These are phyloP conservation scores for Sthenelais limicola DNA, from an alignment of 2,888 invertebrate genomes.

Conservation along the genomic window DNA sequence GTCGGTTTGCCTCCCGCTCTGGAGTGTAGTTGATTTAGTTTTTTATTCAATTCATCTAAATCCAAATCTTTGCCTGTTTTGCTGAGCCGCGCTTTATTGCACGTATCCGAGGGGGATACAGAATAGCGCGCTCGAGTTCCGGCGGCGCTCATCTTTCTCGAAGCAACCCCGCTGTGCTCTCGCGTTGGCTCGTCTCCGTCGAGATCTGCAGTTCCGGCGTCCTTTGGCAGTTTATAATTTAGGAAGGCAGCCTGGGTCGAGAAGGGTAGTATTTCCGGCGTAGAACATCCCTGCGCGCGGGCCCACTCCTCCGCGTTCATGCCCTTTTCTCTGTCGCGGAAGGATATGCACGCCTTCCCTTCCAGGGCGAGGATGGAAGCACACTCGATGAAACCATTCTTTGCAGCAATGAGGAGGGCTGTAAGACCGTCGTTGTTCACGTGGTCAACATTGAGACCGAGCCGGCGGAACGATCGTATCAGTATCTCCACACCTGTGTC, in stretches of 20 bases:
- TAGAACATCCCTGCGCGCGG: constrained; percentile 60
- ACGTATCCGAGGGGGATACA: not conserved
- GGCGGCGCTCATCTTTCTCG: not conserved
- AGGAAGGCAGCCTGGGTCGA: constrained; percentile 41
- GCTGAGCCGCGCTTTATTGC: constrained; percentile 27
- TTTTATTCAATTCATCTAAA: constrained; percentile 32
- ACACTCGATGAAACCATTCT: constrained; percentile 63
- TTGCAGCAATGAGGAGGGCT: constrained; percentile 66
- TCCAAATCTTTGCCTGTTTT: constrained; percentile 34
- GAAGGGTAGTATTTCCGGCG: constrained; percentile 58
- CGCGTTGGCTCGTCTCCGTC: not conserved
- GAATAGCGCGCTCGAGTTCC: not conserved
- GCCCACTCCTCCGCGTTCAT: constrained; percentile 67
- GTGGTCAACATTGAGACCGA: constrained; percentile 67
- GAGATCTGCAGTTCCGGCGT: not conserved
- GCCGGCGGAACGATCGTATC: constrained; percentile 65
- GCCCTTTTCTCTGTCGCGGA: constrained; percentile 59
- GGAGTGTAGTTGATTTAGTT: constrained; percentile 26
- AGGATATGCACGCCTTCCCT: constrained; percentile 62
- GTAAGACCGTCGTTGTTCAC: constrained; percentile 67
- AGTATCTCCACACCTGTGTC: constrained; percentile 67
- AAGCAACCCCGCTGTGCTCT: not conserved
- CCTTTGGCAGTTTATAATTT: constrained; percentile 12
- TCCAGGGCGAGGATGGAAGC: constrained; percentile 65
- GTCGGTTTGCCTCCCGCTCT: not conserved